Evolutionary conservation across 2,797 vertebrate genomes (phyloP).

Genomic region (Netta rufina): DNA sequence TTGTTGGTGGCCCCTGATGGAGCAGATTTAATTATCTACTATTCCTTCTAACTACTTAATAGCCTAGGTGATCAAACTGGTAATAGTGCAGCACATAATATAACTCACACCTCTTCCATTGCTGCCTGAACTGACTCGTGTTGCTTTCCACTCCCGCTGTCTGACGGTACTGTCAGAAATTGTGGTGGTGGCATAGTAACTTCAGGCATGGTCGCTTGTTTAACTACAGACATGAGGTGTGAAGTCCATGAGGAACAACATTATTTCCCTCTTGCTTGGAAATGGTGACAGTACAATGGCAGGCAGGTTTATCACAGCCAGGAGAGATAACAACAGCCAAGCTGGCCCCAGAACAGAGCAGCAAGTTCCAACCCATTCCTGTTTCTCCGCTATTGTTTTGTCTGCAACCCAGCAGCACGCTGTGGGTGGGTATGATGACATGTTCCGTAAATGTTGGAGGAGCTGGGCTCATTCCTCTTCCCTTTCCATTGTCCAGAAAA

Average conservation of each 20-base stretch:
- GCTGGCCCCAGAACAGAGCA: neutral
- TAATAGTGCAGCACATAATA: neutral
- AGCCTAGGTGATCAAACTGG: neutral
- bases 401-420: neutral
- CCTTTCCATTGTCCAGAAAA: neutral
- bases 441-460: neutral
- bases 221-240: neutral
- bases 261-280: neutral
- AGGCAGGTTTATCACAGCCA: neutral
- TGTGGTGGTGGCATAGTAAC: neutral
- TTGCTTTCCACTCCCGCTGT: neutral
- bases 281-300: neutral
- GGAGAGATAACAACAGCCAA: neutral
- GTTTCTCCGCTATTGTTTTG: neutral
- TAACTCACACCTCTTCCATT: neutral
- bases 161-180: neutral
- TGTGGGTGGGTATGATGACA: neutral
- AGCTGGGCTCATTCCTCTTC: neutral
- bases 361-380: neutral
- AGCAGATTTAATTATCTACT: neutral
- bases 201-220: neutral
- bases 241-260: neutral
- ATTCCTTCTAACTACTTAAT: neutral
- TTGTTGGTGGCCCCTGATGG: neutral
- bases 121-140: neutral